Conservation (phyloP, 1,140 invertebrate species). For the Drosophila arizonae region DNA sequence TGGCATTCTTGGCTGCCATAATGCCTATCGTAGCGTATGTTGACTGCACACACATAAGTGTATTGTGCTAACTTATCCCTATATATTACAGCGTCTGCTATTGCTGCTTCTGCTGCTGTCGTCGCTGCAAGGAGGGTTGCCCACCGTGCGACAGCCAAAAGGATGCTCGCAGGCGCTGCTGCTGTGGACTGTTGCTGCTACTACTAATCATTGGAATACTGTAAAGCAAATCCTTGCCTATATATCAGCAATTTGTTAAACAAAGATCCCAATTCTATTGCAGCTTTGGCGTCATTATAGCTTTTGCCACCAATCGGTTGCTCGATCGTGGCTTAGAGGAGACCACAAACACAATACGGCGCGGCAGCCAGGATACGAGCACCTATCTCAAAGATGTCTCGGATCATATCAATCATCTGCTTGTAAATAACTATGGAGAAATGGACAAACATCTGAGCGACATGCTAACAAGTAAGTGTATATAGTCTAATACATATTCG, state of each 20-base stretch:
- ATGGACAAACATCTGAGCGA: conserved; percentile 86
- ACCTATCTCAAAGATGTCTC: conserved; percentile 88
- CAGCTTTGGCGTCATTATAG: conserved; percentile 91
- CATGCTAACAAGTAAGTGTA: conserved; percentile 85
- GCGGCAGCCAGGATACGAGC: conserved; percentile 86
- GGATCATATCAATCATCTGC: conserved; percentile 86
- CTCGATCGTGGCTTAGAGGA: conserved; percentile 88
- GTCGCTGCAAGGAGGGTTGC: conserved; percentile 88
- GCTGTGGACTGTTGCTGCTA: conserved; percentile 89
- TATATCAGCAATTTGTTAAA: conserved; percentile 9
- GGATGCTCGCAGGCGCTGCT: conserved; percentile 90
- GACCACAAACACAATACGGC: conserved; percentile 85
- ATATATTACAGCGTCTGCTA: conserved; percentile 85
- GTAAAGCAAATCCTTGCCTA: conserved; percentile 84
- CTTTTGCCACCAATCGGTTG: conserved; percentile 92
- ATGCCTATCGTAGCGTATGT: conserved; percentile 86
- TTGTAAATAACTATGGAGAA: conserved; percentile 89
- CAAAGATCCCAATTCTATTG: conserved; percentile 36
- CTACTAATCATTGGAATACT: conserved; percentile 89
- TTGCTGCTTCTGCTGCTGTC: conserved; percentile 94
- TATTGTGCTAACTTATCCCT: conserved; percentile 15
- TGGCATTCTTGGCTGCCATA: conserved; percentile 85
- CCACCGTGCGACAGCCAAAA: conserved; percentile 92
- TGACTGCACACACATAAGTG: neutral
- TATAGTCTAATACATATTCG: too few species aligned